These are phyloP conservation scores for Drosophila tsacasi DNA, from an alignment of 1,140 invertebrate species.

Conservation along the genomic window DNA sequence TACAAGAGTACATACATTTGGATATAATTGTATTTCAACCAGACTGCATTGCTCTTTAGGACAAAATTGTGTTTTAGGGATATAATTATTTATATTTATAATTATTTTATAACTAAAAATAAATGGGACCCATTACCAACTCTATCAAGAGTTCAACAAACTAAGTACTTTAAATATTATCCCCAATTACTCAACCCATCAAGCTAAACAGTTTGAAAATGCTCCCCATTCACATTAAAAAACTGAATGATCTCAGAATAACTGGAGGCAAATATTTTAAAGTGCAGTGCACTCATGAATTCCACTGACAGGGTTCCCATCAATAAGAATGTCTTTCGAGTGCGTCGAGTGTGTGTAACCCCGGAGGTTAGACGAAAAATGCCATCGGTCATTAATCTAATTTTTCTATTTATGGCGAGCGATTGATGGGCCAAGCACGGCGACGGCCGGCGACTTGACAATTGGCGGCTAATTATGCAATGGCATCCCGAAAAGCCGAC, in stretches of 20 bases:
- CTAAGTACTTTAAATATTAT: slow-evolving; percentile 1
- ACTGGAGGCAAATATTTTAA: slow-evolving; percentile 30
- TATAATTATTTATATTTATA: too few relatives aligned
- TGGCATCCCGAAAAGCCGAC: slow-evolving; percentile 33
- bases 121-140: not conserved
- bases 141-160: not conserved
- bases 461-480: slow-evolving; percentile 77
- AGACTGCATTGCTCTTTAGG: too few relatives aligned
- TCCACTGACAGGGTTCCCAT: slow-evolving; percentile 39
- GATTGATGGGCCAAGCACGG: slow-evolving; percentile 47
- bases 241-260: slow-evolving; percentile 26
- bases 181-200: slow-evolving; percentile 15
- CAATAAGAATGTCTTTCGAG: slow-evolving; percentile 60
- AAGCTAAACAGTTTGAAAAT: not conserved
- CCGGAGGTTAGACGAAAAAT: slow-evolving; percentile 56
- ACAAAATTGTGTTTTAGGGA: too few relatives aligned
- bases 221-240: slow-evolving; percentile 10
- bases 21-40: too few relatives aligned
- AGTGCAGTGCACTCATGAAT: slow-evolving; percentile 27
- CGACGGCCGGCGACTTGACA: slow-evolving; percentile 63
- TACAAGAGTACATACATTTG: not conserved
- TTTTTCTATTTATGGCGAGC: slow-evolving; percentile 66
- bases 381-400: slow-evolving; percentile 69
- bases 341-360: slow-evolving; percentile 25
- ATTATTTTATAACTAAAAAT: not conserved